A percentile compares a stretch with the other conserved stretches of the same genome.
Evolutionary conservation across 2,888 invertebrate species (phyloP).

Genomic region (Morpho helenor): DNA sequence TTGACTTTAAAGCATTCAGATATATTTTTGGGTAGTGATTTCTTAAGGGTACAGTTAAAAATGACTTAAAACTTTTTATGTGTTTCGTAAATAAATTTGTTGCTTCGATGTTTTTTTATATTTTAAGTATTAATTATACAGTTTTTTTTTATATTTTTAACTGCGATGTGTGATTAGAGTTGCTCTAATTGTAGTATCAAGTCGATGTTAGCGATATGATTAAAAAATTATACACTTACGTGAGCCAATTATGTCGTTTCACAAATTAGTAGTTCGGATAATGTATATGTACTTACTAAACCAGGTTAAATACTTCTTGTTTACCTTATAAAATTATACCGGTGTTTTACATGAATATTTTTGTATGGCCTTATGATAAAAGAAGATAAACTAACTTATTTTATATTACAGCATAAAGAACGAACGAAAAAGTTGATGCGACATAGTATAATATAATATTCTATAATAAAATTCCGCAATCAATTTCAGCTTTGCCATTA

Average conservation of each 20-base stretch:
- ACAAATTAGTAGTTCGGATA: constrained; percentile 20
- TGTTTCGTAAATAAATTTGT: too few relatives aligned
- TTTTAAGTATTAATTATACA: constrained; percentile 12
- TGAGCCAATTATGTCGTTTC: constrained; percentile 25
- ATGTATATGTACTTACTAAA: neutral
- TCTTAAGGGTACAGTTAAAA: constrained; percentile 8
- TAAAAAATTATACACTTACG: constrained; percentile 21
- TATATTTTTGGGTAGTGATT: constrained; percentile 25
- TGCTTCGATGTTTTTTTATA: neutral
- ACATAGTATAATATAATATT: too few relatives aligned
- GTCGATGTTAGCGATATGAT: constrained; percentile 16
- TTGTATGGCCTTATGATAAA: too few relatives aligned
- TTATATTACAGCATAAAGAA: too few relatives aligned
- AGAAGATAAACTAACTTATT: too few relatives aligned
- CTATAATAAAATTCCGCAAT: too few relatives aligned
- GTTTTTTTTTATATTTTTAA: constrained; percentile 33
- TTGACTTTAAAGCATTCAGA: constrained; percentile 47
- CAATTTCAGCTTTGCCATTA: too few relatives aligned
- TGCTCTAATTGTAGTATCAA: constrained; percentile 13
- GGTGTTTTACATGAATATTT: too few relatives aligned
- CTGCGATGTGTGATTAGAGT: constrained; percentile 24
- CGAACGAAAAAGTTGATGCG: too few relatives aligned
- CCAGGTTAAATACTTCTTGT: neutral
- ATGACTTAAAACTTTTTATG: neutral
- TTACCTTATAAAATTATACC: too few relatives aligned